Evolutionary conservation across 2,888 invertebrate genomes (phyloP).

Genomic region (Tetrapedia diversipes): DNA sequence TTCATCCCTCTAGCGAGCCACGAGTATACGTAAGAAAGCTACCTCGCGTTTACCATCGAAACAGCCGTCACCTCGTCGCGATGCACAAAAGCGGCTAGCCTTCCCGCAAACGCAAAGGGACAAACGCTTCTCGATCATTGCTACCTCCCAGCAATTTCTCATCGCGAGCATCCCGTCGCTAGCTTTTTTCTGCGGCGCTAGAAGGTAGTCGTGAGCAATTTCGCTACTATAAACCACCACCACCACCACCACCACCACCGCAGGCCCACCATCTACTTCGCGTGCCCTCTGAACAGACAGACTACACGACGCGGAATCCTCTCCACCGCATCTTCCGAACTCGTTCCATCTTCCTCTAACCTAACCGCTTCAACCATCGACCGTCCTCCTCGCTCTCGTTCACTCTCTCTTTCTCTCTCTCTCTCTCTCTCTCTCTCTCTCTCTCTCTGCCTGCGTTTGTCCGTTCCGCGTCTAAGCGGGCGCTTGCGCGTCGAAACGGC

Average conservation of each 20-base stretch:
- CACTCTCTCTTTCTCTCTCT: no score
- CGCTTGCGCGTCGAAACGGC: slow-evolving; percentile 70
- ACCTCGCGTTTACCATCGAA: not conserved
- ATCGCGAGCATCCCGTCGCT: slow-evolving; percentile 34
- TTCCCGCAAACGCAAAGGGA: slow-evolving; percentile 24
- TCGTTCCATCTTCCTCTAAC: slow-evolving; percentile 7
- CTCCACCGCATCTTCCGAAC: slow-evolving; percentile 9
- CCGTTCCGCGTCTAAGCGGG: slow-evolving; percentile 35
- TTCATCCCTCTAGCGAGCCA: no score
- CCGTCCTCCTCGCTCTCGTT: not conserved
- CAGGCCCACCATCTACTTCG: slow-evolving; percentile 1
- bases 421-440: no score
- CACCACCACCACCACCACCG: no score
- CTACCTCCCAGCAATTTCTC: slow-evolving; percentile 55
- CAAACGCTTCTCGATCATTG: slow-evolving; percentile 45
- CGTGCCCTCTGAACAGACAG: slow-evolving; percentile 16
- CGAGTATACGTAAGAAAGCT: no score
- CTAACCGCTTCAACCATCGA: not conserved
- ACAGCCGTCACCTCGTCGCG: not conserved
- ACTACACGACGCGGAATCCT: slow-evolving; percentile 21
- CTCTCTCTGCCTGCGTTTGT: slow-evolving; percentile 20
- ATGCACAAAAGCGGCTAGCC: not conserved
- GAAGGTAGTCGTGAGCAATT: slow-evolving; percentile 45
- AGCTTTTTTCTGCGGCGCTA: slow-evolving; percentile 34
- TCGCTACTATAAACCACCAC: slow-evolving; percentile 42